Evolutionary conservation across 1,140 invertebrate species (phyloP).

Genomic region (Drosophila willistoni): DNA sequence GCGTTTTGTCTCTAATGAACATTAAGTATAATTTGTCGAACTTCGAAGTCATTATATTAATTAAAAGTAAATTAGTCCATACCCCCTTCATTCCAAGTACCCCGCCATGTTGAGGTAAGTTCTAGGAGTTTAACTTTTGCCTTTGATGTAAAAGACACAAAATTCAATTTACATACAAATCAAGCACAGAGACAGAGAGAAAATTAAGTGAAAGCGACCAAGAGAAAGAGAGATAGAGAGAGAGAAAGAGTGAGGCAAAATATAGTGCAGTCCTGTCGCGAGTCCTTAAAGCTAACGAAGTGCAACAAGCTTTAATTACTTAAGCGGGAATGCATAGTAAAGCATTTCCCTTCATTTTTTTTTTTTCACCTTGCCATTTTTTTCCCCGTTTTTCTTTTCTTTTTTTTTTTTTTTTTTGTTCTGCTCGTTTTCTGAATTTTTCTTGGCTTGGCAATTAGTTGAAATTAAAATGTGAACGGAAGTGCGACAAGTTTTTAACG

Average conservation of each 20-base stretch:
- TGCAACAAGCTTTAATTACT: constrained; percentile 74
- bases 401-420: too few species aligned
- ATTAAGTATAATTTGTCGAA: constrained; percentile 73
- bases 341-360: constrained; percentile 11
- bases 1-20: constrained; percentile 44
- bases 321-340: constrained; percentile 41
- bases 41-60: constrained; percentile 77
- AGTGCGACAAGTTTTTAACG: constrained; percentile 58
- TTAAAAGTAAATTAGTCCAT: constrained; percentile 76
- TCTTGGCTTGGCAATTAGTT: constrained; percentile 67
- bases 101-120: not conserved
- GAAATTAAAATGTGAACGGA: constrained; percentile 76
- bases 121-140: constrained; percentile 36
- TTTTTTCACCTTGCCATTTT: not conserved
- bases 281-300: constrained; percentile 65
- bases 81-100: not conserved
- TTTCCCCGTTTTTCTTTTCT: not conserved
- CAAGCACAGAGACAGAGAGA: constrained; percentile 46
- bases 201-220: constrained; percentile 54
- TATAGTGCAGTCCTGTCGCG: constrained; percentile 25
- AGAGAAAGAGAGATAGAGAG: not conserved
- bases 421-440: constrained; percentile 23
- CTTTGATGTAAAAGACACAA: constrained; percentile 59
- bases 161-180: constrained; percentile 80
- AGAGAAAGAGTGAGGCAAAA: not conserved